Conservation (phyloP, 1,140 invertebrate genomes). For the Formica selysi region DNA sequence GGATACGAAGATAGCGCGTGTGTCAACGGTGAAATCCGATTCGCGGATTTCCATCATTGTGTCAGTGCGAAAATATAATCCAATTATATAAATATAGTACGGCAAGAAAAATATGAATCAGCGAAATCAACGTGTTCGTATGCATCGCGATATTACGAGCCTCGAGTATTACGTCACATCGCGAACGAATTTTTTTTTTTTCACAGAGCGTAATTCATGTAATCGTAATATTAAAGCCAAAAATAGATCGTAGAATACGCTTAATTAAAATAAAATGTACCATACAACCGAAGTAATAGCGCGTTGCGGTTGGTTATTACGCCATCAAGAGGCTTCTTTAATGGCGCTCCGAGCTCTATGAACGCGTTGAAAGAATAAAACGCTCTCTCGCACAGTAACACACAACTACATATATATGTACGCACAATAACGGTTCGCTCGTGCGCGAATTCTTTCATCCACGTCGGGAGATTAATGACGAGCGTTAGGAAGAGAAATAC, state of each 20-base stretch:
- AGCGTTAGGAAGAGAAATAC: constrained; percentile 27
- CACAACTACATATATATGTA: not conserved
- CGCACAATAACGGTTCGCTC: constrained; percentile 28
- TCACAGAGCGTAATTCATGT: not conserved
- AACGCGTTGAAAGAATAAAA: constrained; percentile 23
- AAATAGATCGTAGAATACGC: constrained; percentile 9
- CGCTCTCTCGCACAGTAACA: constrained; percentile 12
- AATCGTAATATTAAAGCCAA: constrained; percentile 16
- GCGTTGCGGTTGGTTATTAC: not conserved
- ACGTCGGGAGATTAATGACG: constrained; percentile 55
- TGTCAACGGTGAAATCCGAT: constrained; percentile 22
- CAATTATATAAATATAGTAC: not conserved
- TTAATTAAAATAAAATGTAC: constrained; percentile 20
- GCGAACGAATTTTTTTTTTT: not conserved
- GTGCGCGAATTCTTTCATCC: constrained; percentile 39
- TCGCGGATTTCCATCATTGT: not conserved
- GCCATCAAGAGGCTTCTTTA: constrained; percentile 10
- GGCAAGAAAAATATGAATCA: not conserved
- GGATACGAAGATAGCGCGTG: not conserved
- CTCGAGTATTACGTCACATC: not conserved
- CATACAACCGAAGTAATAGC: not conserved
- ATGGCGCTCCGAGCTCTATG: not conserved
- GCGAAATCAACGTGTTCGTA: not conserved
- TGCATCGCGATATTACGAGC: not conserved
- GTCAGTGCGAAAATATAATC: constrained; percentile 3